Percentiles rank a stretch among this genome's conserved stretches.
Conservation (phyloP, 2,113 vertebrate genomes). For the Tragelaphus strepsiceros region DNA sequence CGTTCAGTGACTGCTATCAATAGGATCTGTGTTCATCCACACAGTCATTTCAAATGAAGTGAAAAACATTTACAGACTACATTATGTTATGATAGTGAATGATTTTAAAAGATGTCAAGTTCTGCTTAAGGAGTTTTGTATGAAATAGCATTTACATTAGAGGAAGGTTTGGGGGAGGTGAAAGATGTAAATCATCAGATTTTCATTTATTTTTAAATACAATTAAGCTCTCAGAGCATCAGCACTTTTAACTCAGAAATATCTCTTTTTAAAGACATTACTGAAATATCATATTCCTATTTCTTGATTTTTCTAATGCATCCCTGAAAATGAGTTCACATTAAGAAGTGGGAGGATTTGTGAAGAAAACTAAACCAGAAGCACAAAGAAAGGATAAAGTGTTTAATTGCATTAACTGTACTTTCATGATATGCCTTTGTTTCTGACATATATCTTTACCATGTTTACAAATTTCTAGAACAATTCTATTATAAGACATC, state of each 20-base stretch:
- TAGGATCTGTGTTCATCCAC: conserved; percentile 43
- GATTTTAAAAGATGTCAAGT: conserved; percentile 58
- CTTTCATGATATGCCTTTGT: neutral
- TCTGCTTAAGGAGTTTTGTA: conserved; percentile 58
- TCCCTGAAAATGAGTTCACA: conserved; percentile 20
- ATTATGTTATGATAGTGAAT: conserved; percentile 47
- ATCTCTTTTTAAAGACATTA: conserved; percentile 30
- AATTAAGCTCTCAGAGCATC: conserved; percentile 39
- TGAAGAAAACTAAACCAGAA: conserved; percentile 16
- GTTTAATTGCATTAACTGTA: neutral
- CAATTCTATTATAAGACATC: neutral
- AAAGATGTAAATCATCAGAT: conserved; percentile 39
- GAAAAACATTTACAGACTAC: conserved; percentile 49
- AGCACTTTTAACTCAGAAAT: conserved; percentile 31
- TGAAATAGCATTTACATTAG: conserved; percentile 48
- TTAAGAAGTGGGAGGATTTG: neutral
- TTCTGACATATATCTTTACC: neutral
- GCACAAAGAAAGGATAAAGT: neutral
- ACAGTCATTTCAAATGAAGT: conserved; percentile 37
- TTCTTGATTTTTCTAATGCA: conserved; percentile 37
- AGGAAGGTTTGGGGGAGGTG: conserved; percentile 26
- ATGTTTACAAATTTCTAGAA: neutral
- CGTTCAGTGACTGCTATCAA: neutral
- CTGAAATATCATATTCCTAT: neutral
- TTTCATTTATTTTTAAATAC: conserved; percentile 63